These are phyloP conservation scores for Azorinus chamasolen DNA, from an alignment of 2,888 invertebrate species.

Conservation along the genomic window DNA sequence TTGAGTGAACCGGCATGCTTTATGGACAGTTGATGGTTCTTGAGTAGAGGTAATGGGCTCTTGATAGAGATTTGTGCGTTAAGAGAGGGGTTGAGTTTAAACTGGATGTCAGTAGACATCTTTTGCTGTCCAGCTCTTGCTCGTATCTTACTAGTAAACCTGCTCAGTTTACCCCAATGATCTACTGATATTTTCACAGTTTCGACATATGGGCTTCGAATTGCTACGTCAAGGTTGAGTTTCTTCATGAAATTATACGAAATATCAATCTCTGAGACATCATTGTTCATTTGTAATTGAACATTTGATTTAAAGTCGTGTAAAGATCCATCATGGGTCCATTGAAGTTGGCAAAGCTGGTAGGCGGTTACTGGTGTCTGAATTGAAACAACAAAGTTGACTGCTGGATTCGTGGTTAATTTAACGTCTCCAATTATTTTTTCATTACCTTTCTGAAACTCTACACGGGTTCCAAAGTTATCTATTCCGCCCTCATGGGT, in stretches of 20 bases:
- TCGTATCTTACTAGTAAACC: slow-evolving; percentile 21
- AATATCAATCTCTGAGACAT: slow-evolving; percentile 37
- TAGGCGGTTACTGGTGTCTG: slow-evolving; percentile 36
- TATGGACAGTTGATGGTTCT: slow-evolving; percentile 51
- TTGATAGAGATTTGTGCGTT: slow-evolving; percentile 28
- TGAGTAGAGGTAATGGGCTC: slow-evolving; percentile 36
- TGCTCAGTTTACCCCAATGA: slow-evolving; percentile 44
- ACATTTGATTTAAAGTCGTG: slow-evolving; percentile 39
- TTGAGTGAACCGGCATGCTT: slow-evolving; percentile 42
- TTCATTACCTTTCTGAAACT: slow-evolving; percentile 23
- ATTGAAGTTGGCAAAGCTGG: slow-evolving; percentile 19
- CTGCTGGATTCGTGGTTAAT: slow-evolving; percentile 14
- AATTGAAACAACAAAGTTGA: slow-evolving; percentile 22
- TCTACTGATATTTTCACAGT: slow-evolving; percentile 47
- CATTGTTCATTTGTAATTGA: slow-evolving; percentile 49
- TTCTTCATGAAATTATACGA: slow-evolving; percentile 22
- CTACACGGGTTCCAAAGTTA: slow-evolving; percentile 27
- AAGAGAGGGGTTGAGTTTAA: slow-evolving; percentile 41
- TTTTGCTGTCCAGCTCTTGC: slow-evolving; percentile 16
- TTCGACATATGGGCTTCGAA: slow-evolving; percentile 40
- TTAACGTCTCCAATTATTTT: slow-evolving; percentile 30
- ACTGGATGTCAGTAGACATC: slow-evolving; percentile 17
- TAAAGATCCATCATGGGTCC: slow-evolving; percentile 36
- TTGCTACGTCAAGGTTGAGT: slow-evolving; percentile 42
- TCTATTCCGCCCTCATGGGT: slow-evolving; percentile 31